Percentiles rank a stretch among this genome's conserved stretches.
These are phyloP conservation scores for Amblyjoppa fuscipennis DNA, from an alignment of 2,888 invertebrate species.

Conservation along the genomic window DNA sequence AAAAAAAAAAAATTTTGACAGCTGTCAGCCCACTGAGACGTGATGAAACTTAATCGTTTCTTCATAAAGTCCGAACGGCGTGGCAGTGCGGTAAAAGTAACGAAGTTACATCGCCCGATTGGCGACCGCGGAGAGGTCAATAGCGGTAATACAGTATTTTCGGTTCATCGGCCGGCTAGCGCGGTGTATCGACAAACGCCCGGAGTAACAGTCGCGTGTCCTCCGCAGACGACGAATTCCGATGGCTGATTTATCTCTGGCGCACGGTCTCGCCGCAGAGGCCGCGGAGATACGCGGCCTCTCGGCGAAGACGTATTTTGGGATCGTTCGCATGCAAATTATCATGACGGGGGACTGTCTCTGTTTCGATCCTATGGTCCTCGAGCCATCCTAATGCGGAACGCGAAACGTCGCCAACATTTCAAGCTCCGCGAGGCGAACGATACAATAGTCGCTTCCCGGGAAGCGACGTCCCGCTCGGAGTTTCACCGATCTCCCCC, in stretches of 20 bases:
- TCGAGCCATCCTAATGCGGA: slow-evolving; percentile 11
- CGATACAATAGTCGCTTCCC: background rate
- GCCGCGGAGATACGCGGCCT: background rate
- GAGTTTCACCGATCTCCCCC: slow-evolving; percentile 6
- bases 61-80: background rate
- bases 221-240: slow-evolving; percentile 15
- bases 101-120: background rate
- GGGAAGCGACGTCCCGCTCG: background rate
- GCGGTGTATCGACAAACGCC: slow-evolving; percentile 48
- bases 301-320: slow-evolving; percentile 55
- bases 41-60: background rate
- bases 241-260: slow-evolving; percentile 11
- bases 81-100: background rate
- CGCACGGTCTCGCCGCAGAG: background rate
- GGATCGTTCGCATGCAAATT: slow-evolving; percentile 60
- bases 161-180: slow-evolving; percentile 28
- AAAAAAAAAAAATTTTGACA: slow-evolving; percentile 7
- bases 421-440: background rate
- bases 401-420: slow-evolving; percentile 10
- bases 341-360: slow-evolving; percentile 48
- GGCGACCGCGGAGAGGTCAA: background rate
- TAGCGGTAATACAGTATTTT: slow-evolving; percentile 40
- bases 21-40: slow-evolving; percentile 13
- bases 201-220: slow-evolving; percentile 55
- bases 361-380: background rate